These are phyloP conservation scores for Chelon auratus DNA, from an alignment of 2,797 vertebrate genomes.

Conservation along the genomic window DNA sequence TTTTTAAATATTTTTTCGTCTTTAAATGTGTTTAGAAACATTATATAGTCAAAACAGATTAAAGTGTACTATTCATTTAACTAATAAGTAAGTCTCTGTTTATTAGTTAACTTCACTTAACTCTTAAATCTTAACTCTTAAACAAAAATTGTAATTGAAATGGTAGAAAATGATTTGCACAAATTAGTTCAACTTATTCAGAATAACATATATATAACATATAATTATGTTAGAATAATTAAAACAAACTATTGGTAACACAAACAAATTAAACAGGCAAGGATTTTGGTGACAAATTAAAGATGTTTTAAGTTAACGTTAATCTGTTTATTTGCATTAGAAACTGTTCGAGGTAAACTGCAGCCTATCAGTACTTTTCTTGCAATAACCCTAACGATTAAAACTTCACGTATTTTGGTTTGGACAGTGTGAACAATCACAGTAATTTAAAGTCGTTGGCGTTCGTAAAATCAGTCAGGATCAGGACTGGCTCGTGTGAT, in stretches of 20 bases:
- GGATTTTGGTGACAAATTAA: not conserved
- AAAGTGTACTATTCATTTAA: too few species aligned
- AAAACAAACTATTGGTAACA: not conserved
- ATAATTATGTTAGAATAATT: not conserved
- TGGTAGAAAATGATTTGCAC: not conserved
- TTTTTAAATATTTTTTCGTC: too few species aligned
- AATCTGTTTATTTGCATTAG: not conserved
- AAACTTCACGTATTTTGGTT: not conserved
- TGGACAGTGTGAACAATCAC: not conserved
- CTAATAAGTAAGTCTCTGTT: too few species aligned
- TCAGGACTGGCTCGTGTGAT: not conserved
- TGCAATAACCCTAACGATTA: not conserved
- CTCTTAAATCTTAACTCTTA: not conserved
- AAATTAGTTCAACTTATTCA: not conserved
- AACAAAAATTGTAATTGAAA: not conserved
- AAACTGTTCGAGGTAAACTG: conserved; percentile 10
- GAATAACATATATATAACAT: not conserved
- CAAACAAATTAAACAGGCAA: not conserved
- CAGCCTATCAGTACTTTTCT: not conserved
- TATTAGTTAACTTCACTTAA: not conserved
- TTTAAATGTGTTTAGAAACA: too few species aligned
- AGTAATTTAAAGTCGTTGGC: not conserved
- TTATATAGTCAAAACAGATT: too few species aligned
- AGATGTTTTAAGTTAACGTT: too few species aligned
- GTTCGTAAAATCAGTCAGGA: not conserved